phyloP scores from a whole-genome alignment of 2,113 vertebrate genomes.

The Caloenas nicobarica region DNA sequence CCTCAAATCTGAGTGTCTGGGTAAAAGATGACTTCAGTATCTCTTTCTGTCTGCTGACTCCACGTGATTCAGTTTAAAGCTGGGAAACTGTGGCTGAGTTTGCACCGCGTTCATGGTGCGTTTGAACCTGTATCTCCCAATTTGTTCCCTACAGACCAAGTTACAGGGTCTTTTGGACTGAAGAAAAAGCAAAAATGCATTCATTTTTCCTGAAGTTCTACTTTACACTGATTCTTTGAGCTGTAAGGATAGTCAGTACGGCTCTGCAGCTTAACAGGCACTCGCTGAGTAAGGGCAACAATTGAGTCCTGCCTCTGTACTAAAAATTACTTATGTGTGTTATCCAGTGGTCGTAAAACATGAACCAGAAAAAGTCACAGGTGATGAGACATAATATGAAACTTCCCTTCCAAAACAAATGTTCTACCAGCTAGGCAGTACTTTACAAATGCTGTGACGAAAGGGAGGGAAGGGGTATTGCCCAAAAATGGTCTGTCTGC shows the following conservation, averaged over 20 bases:
- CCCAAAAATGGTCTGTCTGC: background rate
- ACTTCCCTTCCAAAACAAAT: background rate
- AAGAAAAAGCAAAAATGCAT: background rate
- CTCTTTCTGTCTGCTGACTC: background rate
- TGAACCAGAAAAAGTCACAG: background rate
- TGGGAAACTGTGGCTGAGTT: background rate
- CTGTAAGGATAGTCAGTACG: background rate
- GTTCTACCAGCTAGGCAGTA: background rate
- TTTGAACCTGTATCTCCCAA: background rate
- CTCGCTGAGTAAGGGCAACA: background rate
- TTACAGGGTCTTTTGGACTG: background rate
- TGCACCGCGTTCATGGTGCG: background rate
- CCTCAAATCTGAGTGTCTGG: background rate
- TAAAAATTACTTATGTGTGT: background rate
- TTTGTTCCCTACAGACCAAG: background rate
- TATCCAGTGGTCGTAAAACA: accelerated
- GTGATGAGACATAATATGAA: background rate
- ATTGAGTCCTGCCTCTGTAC: background rate
- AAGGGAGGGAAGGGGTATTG: background rate
- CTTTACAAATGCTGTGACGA: background rate
- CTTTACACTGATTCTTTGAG: background rate
- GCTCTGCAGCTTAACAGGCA: background rate
- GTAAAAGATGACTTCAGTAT: background rate
- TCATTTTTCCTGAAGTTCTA: background rate
- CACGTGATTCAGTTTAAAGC: background rate